These are phyloP conservation scores for Scaptomyza hsui DNA, from an alignment of 1,140 invertebrate genomes.

Conservation along the genomic window DNA sequence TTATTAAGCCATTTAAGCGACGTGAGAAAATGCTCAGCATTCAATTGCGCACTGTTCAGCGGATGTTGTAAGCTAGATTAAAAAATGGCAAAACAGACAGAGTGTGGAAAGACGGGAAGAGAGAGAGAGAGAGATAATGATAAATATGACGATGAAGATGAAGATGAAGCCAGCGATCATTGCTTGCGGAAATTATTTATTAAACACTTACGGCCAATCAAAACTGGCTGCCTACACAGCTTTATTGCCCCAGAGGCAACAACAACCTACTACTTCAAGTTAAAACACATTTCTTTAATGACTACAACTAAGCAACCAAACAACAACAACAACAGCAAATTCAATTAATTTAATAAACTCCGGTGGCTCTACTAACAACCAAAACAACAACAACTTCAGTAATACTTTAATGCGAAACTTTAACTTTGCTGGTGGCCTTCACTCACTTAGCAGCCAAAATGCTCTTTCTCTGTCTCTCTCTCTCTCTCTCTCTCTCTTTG, in stretches of 20 bases:
- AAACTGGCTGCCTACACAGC: conserved; percentile 44
- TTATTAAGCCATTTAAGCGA: conserved; percentile 57
- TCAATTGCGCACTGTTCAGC: conserved; percentile 34
- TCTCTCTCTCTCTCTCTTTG: conserved; percentile 7
- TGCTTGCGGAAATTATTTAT: conserved; percentile 58
- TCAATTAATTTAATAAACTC: conserved; percentile 56
- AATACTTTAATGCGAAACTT: conserved; percentile 28
- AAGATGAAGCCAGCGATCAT: conserved; percentile 29
- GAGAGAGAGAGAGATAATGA: background rate
- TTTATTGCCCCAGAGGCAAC: background rate
- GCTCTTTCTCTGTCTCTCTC: conserved; percentile 18
- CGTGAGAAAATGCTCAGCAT: conserved; percentile 56
- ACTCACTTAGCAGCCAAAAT: conserved; percentile 36
- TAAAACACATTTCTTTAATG: conserved; percentile 48
- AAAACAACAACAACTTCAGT: conserved; percentile 5
- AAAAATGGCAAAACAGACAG: conserved; percentile 6
- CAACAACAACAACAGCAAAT: no score
- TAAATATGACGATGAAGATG: conserved; percentile 15
- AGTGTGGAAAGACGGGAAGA: background rate
- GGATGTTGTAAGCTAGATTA: conserved; percentile 53
- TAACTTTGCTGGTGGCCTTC: conserved; percentile 40
- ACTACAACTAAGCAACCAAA: conserved; percentile 37
- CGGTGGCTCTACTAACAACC: conserved; percentile 29
- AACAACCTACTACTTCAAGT: conserved; percentile 1
- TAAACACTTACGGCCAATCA: conserved; percentile 51